Percentiles rank a stretch among this genome's conserved stretches.
Conservation (phyloP, 2,888 invertebrate genomes). For the Cerastis rubricosa region DNA sequence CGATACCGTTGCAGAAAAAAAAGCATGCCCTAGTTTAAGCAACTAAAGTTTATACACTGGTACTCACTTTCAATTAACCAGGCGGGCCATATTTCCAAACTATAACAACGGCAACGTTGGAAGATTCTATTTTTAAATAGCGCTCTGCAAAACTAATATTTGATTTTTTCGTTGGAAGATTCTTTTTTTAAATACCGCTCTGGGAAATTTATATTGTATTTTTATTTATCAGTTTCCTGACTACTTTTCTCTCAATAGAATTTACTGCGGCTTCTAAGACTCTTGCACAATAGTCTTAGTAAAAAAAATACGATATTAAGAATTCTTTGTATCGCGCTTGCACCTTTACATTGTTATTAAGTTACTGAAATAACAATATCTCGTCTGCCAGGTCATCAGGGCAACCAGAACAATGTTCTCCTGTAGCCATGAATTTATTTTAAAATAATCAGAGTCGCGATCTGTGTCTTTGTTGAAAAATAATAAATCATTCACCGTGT, state of each 20-base stretch:
- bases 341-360: background rate
- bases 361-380: constrained; percentile 29
- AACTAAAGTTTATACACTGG: background rate
- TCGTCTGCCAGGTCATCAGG: constrained; percentile 23
- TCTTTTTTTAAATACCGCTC: background rate
- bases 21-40: background rate
- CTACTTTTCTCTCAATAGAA: too few relatives aligned
- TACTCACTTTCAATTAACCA: background rate
- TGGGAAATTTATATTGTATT: background rate
- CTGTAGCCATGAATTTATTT: constrained; percentile 29
- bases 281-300: background rate
- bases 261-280: too few relatives aligned
- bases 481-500: constrained; percentile 4
- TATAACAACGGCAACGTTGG: background rate
- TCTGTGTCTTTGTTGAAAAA: constrained; percentile 30
- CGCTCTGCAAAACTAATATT: background rate
- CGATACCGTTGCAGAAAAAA: background rate
- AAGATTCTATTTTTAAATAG: background rate
- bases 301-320: background rate
- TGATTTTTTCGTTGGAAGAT: background rate
- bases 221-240: background rate
- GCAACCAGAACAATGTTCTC: constrained; percentile 1
- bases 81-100: background rate
- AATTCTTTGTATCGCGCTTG: background rate
- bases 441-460: constrained; percentile 31